These are phyloP conservation scores for Sebastes nivosus DNA, from an alignment of 2,797 vertebrate genomes.

Conservation along the genomic window DNA sequence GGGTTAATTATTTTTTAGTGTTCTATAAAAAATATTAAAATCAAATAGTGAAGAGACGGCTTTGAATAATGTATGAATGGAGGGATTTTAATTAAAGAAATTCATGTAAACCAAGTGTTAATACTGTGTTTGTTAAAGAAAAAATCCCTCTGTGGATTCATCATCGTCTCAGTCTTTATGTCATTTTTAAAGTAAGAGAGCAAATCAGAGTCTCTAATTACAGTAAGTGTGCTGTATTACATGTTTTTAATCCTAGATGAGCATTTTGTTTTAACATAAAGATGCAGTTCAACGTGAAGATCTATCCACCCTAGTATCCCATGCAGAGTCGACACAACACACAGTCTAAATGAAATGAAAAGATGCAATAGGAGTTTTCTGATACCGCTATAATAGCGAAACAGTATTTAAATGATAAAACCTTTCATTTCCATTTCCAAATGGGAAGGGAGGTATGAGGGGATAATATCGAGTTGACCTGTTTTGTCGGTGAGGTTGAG, in stretches of 20 bases:
- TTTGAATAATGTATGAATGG: neutral
- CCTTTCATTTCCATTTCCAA: neutral
- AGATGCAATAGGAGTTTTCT: neutral
- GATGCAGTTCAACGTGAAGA: neutral
- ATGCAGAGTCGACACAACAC: accelerated
- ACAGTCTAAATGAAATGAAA: neutral
- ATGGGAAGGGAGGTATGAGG: neutral
- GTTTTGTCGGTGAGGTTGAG: neutral
- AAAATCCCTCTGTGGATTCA: neutral
- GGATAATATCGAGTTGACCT: neutral
- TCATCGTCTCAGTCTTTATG: accelerated
- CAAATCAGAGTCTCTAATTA: neutral
- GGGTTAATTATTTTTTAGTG: neutral
- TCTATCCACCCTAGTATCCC: neutral
- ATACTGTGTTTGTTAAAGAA: neutral
- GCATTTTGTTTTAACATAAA: neutral
- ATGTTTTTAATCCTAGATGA: neutral
- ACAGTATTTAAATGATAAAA: neutral
- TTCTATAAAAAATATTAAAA: neutral
- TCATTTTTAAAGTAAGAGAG: neutral
- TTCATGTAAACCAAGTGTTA: neutral
- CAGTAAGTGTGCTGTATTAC: neutral
- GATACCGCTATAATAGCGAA: neutral
- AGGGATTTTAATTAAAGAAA: neutral
- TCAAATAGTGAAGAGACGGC: neutral